phyloP scores from a whole-genome alignment of 2,888 invertebrate species.

The Lochmaea crataegi region DNA sequence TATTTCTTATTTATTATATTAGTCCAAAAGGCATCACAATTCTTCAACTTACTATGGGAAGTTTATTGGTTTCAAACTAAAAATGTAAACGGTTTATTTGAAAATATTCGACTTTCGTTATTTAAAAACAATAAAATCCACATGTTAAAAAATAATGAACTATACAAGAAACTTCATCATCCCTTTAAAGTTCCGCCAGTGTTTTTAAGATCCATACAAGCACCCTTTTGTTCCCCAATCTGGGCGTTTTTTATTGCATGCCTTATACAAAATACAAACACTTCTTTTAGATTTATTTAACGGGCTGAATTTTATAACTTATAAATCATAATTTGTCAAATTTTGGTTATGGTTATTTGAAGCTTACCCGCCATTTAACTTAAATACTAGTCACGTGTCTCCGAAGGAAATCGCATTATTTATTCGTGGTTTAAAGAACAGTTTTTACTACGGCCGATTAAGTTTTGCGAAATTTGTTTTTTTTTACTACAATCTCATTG shows the following conservation, averaged over 20 bases:
- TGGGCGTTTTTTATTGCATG: slow-evolving; percentile 60
- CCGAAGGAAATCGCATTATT: neutral
- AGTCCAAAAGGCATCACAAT: no score
- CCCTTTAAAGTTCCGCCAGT: slow-evolving; percentile 21
- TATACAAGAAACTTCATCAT: neutral
- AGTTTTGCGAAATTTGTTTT: neutral
- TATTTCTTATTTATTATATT: no score
- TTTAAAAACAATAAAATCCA: no score
- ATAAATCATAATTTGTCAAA: slow-evolving; percentile 54
- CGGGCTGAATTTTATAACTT: slow-evolving; percentile 51
- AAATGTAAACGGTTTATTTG: no score
- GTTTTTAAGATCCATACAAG: slow-evolving; percentile 52
- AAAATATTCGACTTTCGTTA: no score
- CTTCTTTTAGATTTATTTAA: slow-evolving; percentile 56
- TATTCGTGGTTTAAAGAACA: neutral
- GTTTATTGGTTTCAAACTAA: no score
- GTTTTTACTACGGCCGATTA: neutral
- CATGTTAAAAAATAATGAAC: no score
- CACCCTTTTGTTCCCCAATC: slow-evolving; percentile 54
- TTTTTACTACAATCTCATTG: neutral
- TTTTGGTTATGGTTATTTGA: slow-evolving; percentile 53
- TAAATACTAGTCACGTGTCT: slow-evolving; percentile 17
- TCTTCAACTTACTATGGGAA: no score
- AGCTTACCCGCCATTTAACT: slow-evolving; percentile 36
- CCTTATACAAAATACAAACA: slow-evolving; percentile 61